Base-by-base conservation (phyloP, 2,888 invertebrate genomes). In the Deroplatys truncata region DNA sequence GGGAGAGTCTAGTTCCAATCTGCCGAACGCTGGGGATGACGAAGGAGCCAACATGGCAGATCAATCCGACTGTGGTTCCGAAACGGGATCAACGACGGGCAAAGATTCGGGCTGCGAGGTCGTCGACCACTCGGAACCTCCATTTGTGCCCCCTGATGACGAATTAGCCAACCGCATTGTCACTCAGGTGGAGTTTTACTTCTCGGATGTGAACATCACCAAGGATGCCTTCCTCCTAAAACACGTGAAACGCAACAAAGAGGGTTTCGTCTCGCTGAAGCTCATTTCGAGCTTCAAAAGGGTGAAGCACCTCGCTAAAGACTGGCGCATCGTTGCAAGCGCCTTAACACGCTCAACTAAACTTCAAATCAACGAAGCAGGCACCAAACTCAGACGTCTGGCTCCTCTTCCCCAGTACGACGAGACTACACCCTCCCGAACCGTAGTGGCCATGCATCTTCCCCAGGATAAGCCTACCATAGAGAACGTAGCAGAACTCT, bases 211-310 rank as follows among this genome's bases (percentile, higher is more conserved):
- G 88, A 98, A 98, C 93, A 98, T 99, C 91, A 96, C 98, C 7
- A 98, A 98, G 93, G 99, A 99, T 93, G 98, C 98, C 25, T 99
- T 99, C 93, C 94, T 99, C 85, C 94, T 99, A 91, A 99, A 99
- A 93, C 99, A 99, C 93, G 98, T 99, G 31, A 96, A 98, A 89
- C 95, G 98, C 89, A 98, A 99, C 93, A 98, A 98, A 93, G 98
- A 98, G 93, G 99, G 99, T 29, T 99, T 97, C 94, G 98, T 99
- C 28, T 98, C 98, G 89, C 94, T 99, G 88, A 99, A 99, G 93
- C 94, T 99, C 90, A 98, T 99, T 91, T 98, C 98, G 25, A 98
- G 98, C 92, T 98, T 99, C 93, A 98, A 98, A 93, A 96, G 98
- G 91, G 98, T 99, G 84, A 98, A 99, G 92, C 98, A 98, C 92